phyloP scores from a whole-genome alignment of 2,113 vertebrate species.

The Plecotus auritus region DNA sequence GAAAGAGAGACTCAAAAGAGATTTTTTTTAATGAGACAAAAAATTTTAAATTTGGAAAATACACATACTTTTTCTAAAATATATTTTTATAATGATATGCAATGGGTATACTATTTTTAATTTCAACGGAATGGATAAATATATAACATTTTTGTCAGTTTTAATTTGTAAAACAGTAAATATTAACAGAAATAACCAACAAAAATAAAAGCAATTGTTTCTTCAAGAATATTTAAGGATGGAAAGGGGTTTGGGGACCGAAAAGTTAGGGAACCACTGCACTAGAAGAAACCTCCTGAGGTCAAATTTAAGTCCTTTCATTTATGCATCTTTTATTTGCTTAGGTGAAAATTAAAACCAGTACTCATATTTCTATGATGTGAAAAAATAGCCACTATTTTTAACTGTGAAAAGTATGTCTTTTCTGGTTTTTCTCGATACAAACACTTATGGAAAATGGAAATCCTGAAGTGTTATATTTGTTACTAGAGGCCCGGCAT shows the following conservation, averaged over 20 bases:
- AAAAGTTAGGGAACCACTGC: background rate
- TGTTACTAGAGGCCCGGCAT: background rate
- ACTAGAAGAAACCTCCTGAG: background rate
- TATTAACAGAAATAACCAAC: background rate
- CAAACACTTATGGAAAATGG: background rate
- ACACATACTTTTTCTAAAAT: background rate
- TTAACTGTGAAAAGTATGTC: background rate
- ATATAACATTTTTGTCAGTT: background rate
- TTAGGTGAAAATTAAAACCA: conserved; percentile 54
- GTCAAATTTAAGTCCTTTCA: background rate
- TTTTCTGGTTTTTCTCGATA: background rate
- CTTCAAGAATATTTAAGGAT: background rate
- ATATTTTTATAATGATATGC: background rate
- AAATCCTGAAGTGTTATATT: conserved; percentile 16
- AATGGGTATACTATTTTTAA: background rate
- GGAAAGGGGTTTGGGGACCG: background rate
- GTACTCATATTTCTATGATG: conserved; percentile 13
- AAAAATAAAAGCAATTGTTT: background rate
- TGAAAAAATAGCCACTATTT: background rate
- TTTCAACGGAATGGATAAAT: background rate
- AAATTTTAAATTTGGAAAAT: background rate
- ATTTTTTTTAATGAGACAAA: background rate
- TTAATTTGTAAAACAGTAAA: background rate
- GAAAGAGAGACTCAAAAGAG: background rate
- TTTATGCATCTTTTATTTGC: background rate